phyloP scores from a whole-genome alignment of 2,113 vertebrate species.

The Petrocephalus zakoni region DNA sequence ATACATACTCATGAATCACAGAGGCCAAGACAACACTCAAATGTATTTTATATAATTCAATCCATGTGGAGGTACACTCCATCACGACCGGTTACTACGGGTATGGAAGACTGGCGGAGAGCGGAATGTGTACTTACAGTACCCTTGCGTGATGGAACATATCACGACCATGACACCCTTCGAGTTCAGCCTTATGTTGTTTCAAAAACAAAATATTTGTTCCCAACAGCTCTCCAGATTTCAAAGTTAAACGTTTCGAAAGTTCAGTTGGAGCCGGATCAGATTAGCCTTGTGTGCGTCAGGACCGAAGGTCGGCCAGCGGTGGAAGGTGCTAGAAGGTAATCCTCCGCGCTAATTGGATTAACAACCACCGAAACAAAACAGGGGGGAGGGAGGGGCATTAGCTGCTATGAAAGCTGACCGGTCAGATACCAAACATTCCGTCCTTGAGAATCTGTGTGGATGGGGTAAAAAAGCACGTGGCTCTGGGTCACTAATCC shows the following conservation, averaged over 20 bases:
- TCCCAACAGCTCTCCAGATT: background rate
- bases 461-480: background rate
- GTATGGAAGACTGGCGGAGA: background rate
- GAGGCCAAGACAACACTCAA: background rate
- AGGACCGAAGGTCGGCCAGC: background rate
- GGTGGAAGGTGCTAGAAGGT: background rate
- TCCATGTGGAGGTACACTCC: background rate
- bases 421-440: background rate
- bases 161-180: background rate
- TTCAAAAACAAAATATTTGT: background rate
- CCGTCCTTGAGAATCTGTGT: background rate
- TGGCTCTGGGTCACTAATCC: background rate
- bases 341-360: background rate
- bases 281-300: background rate
- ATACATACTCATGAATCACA: background rate
- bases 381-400: background rate
- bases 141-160: background rate
- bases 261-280: background rate
- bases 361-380: background rate
- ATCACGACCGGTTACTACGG: background rate
- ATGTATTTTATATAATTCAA: background rate
- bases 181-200: background rate
- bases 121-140: background rate
- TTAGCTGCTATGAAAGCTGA: background rate
- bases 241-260: background rate